Evolutionary conservation across 2,113 vertebrate genomes (phyloP), one percentile per base, ranked within the genome.

Genomic region (Misgurnus mizolepis): DNA sequence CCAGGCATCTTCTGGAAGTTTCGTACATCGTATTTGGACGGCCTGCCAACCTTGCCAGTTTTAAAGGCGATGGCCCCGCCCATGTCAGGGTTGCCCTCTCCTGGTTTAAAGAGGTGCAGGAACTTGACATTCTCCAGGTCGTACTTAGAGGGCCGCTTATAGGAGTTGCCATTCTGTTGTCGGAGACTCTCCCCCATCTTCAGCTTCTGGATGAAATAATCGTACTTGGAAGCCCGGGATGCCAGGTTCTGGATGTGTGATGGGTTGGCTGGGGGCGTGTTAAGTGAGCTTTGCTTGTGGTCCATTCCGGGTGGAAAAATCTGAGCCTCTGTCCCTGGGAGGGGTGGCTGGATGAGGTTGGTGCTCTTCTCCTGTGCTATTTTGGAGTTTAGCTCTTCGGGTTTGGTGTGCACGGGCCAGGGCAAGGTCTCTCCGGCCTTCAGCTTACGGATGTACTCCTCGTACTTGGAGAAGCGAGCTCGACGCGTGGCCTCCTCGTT

Each of bases 1-100:
- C 94, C 87, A 0, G 96, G 95, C 82, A 96, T 91, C 91, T 98
- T 99, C 92, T 96, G 98, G 86, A 97, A 94, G 93, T 96, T 95
- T 86, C 95, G 94, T 79, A 99, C 90, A 40, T 99, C 98, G 0
- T 99, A 99, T 88, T 99, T 99, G 80, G 98, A 99, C n/a, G 98
- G 97, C 5, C 97, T 95, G 40, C 97, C 98, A 56, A 98, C 96
- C 88, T 98, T 98, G 83, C 97, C 96, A 0, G 98, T 99, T 92
- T 99, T 99, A 92, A 97, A 99, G 85, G 98, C 98, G 0, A 99
- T 99, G 88, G 97, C 95, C 5, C 97, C 98, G 6, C 98, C 98
- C 98, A 99, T 99, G 88, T 98, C 96, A 0, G 95, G 95, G 92
- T 91, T 98, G 53, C 97, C 97, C 87, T 99, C 98, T 0, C 97